Evolutionary conservation across 2,888 invertebrate species (phyloP), one percentile per base, ranked within the genome.

Genomic region (Epiblema foenella): DNA sequence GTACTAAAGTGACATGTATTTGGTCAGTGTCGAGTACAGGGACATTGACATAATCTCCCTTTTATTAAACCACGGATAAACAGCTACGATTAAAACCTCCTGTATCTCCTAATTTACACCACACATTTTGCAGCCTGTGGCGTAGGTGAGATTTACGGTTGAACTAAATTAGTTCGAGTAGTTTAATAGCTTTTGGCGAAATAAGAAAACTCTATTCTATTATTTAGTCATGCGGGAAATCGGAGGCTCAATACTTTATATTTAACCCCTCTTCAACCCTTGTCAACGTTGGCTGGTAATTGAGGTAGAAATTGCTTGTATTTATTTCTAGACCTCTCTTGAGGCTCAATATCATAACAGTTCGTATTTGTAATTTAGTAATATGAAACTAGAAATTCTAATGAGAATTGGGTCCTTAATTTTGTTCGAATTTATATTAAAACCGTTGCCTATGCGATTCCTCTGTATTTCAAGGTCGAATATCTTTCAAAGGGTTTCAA

Each of bases 131-230:
- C 24, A 70, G 70, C 63, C 66, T 73, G 70, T 70, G 66, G 70
- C 42, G 67, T 12, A 67, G 70, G 73, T 73, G 70, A 73, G 70
- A 73, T 73, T 73, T 73, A 73, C 73, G 70, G 66, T 63, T 57
- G 67, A 58, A 64, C 37, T 70, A 70, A 73, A 73, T 73, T 73
- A 72, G 68, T 71, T 67, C 12, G 42, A 68, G 68, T 68, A 67
- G 70, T 70, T 73, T 73, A 70, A 73, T 73, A 58, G 70, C 52
- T 70, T 70, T 69, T 46, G 18, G 39, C 62, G 49, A 69, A 65
- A 69, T 69, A 65, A 72, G 60, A 69, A 67, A 59, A 49, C 57
- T 39, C 58, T 68, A 72, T 58, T 72, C 60, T 62, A 71, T 57
- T 62, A 33, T 66, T 56, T 66, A 49, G 42, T 67, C 66, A 67